Evolutionary conservation across 2,113 vertebrate genomes (phyloP).

Genomic region (Callipepla californica): DNA sequence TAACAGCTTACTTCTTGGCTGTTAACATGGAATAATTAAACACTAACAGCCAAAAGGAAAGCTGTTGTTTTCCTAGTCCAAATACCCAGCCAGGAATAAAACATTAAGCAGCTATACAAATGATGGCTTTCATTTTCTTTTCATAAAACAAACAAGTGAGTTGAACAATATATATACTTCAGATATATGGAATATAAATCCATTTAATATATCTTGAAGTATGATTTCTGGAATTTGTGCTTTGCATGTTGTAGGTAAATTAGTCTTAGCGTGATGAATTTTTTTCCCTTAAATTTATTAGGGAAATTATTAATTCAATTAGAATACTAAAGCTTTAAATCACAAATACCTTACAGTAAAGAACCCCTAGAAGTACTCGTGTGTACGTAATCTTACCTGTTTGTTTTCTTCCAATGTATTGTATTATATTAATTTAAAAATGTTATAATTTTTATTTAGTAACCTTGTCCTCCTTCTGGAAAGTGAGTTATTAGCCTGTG

Average conservation of each 20-base stretch:
- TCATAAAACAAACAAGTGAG: constrained; percentile 48
- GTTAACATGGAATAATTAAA: constrained; percentile 73
- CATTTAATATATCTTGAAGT: background rate
- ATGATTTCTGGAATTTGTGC: background rate
- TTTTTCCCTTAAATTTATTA: background rate
- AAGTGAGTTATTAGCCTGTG: background rate
- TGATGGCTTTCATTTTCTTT: constrained; percentile 54
- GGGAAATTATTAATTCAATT: background rate
- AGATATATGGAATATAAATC: background rate
- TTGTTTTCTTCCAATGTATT: background rate
- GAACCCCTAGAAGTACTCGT: background rate
- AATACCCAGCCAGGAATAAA: constrained; percentile 74
- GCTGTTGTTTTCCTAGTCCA: constrained; percentile 75
- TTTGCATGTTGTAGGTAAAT: background rate
- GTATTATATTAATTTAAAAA: background rate
- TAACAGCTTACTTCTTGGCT: constrained; percentile 77
- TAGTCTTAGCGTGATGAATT: background rate
- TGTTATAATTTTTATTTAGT: background rate
- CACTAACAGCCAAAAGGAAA: constrained; percentile 73
- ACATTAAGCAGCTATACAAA: constrained; percentile 66
- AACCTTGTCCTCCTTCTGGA: background rate
- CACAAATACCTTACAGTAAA: background rate
- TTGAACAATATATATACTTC: constrained; percentile 60
- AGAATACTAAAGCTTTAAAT: background rate
- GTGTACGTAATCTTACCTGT: background rate